Base-by-base conservation (phyloP, 1,140 invertebrate species). In the Calephelis virginiensis region DNA sequence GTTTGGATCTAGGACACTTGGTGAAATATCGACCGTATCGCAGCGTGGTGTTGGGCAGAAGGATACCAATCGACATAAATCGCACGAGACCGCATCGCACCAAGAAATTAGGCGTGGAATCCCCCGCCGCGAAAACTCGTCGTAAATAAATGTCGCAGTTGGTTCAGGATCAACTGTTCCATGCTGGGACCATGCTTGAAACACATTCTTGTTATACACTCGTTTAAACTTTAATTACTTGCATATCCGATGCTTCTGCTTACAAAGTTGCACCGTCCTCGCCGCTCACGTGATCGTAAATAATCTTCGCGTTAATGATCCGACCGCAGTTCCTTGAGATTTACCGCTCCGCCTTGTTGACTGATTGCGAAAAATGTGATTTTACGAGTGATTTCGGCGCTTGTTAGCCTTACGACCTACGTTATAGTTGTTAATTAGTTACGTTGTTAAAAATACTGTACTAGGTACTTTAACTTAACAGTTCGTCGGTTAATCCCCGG, bases 151-250 rank as follows among this genome's bases (percentile, higher is more conserved):
- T 80, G 82, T 84, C 81, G 81, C 80, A 13, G 63, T 43, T n/a
- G 37, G 13, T 50, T 40, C 53, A 28, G 53, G 14, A 48, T 17
- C 28, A 45, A 13, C 10, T 11, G 45, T 59, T 65, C 47, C 72
- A 70, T 70, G 77, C 72, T 74, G 76, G 65, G 73, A 40, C 45
- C 63, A 68, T 73, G 74, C 74, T 81, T 75, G 74, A 85, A 81
- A 78, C 78, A 81, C 67, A 81, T 81, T 81, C 81, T 85, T 83
- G 80, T 86, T 84, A 89, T 84, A 87, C 83, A 89, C 81, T 84
- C 81, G 78, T 86, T 87, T 83, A 86, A 84, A 77, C 74, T 90
- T 86, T 87, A 86, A 90, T 89, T 88, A 88, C 80, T 80, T 85
- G 80, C 75, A 81, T 77, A 80, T 78, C 71, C 59, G 76, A 59